Evolutionary conservation across 2,113 vertebrate species (phyloP).

Genomic region (Irena cyanogastra): DNA sequence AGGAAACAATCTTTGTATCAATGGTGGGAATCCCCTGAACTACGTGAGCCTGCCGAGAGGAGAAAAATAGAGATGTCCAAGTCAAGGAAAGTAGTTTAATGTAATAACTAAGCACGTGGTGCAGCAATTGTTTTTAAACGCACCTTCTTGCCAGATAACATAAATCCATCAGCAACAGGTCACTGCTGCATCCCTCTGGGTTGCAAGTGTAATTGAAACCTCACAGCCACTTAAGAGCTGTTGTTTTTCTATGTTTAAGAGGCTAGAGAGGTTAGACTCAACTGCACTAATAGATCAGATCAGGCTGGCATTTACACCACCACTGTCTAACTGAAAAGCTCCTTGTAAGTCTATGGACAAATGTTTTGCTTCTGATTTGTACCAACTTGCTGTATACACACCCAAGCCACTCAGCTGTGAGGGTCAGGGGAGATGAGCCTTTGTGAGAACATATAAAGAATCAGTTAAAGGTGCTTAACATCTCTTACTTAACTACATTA

Average conservation of each 20-base stretch:
- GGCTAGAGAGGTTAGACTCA: conserved; percentile 11
- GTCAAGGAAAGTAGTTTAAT: neutral
- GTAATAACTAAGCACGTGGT: conserved; percentile 10
- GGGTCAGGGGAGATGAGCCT: neutral
- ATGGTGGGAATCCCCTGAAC: neutral
- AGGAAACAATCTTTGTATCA: neutral
- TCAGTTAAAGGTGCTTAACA: conserved; percentile 54
- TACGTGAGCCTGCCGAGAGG: neutral
- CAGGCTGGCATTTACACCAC: neutral
- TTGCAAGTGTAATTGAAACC: conserved; percentile 62
- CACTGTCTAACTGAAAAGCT: neutral
- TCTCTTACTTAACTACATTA: conserved; percentile 47
- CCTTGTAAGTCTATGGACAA: neutral
- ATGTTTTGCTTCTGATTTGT: neutral
- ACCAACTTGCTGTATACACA: neutral
- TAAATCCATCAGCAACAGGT: conserved; percentile 67
- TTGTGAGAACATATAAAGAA: conserved; percentile 40
- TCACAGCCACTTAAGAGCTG: conserved; percentile 47
- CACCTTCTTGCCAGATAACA: conserved; percentile 50
- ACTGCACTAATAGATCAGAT: conserved; percentile 17
- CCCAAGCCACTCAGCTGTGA: accelerated
- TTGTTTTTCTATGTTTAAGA: conserved; percentile 41
- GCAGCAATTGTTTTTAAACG: conserved; percentile 43
- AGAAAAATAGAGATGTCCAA: neutral
- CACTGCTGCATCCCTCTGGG: neutral